These are phyloP conservation scores for Cettia cetti DNA, from an alignment of 2,113 vertebrate genomes.

Conservation along the genomic window DNA sequence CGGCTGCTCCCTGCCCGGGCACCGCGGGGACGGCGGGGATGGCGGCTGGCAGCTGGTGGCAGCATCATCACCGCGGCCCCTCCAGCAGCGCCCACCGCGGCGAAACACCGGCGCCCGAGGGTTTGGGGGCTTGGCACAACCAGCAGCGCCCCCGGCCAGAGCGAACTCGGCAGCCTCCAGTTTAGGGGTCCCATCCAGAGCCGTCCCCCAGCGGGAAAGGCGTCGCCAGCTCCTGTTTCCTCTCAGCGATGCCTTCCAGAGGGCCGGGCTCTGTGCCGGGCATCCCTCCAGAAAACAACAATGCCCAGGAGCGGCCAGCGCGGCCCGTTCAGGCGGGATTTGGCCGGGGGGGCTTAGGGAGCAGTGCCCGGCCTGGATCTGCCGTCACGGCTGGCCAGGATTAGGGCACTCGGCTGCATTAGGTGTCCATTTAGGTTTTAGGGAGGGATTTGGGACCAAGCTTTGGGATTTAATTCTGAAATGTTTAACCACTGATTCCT, in stretches of 20 bases:
- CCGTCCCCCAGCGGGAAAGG: background rate
- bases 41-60: fast-evolving
- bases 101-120: fast-evolving
- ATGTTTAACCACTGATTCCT: slow-evolving; percentile 51
- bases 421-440: slow-evolving; percentile 68
- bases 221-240: background rate
- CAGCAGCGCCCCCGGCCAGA: fast-evolving
- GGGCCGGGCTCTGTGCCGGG: background rate
- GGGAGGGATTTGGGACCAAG: slow-evolving; percentile 56
- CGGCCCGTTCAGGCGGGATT: background rate
- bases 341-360: background rate
- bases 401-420: slow-evolving; percentile 58
- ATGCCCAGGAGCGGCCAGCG: background rate
- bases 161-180: background rate
- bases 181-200: background rate
- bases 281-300: background rate
- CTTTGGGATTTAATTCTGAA: slow-evolving; percentile 47
- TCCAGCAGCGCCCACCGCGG: fast-evolving
- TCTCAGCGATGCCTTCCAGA: background rate
- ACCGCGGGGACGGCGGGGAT: background rate
- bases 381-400: slow-evolving; percentile 43
- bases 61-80: fast-evolving
- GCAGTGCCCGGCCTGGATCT: background rate
- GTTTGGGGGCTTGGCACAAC: fast-evolving
- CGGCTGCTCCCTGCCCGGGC: background rate